A percentile compares a stretch with the other conserved stretches of the same genome.
These are phyloP conservation scores for Malurus splendens DNA, from an alignment of 2,797 vertebrate species.

Conservation along the genomic window DNA sequence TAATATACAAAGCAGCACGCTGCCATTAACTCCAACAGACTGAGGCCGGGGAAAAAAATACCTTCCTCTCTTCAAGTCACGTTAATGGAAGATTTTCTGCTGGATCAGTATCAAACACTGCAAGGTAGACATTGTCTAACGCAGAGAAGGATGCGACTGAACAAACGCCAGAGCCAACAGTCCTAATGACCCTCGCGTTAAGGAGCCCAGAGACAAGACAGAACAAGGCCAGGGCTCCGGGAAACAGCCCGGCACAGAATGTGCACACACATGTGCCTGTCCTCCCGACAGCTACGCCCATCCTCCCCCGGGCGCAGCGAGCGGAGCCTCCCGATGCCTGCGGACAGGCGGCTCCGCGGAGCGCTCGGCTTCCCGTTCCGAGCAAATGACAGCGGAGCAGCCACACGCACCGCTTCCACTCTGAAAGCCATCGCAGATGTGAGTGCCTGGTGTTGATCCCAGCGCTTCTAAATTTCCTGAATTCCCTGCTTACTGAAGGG, in stretches of 20 bases:
- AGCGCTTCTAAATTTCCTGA: slow-evolving; percentile 18
- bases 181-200: slow-evolving; percentile 27
- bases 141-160: slow-evolving; percentile 29
- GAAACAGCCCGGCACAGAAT: background rate
- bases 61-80: background rate
- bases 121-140: slow-evolving; percentile 47
- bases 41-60: background rate
- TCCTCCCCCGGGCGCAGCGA: background rate
- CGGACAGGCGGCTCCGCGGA: background rate
- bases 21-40: background rate
- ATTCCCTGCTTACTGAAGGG: slow-evolving; percentile 42
- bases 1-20: background rate
- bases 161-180: slow-evolving; percentile 2
- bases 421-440: background rate
- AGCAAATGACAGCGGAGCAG: background rate
- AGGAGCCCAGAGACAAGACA: slow-evolving; percentile 42
- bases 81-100: slow-evolving; percentile 16
- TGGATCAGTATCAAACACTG: slow-evolving; percentile 36
- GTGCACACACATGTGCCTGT: background rate
- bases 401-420: background rate
- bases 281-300: background rate
- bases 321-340: background rate
- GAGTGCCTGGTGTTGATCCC: background rate
- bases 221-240: slow-evolving; percentile 28
- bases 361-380: background rate